Conservation (phyloP, 2,888 invertebrate species). For the Patella ulyssiponensis region DNA sequence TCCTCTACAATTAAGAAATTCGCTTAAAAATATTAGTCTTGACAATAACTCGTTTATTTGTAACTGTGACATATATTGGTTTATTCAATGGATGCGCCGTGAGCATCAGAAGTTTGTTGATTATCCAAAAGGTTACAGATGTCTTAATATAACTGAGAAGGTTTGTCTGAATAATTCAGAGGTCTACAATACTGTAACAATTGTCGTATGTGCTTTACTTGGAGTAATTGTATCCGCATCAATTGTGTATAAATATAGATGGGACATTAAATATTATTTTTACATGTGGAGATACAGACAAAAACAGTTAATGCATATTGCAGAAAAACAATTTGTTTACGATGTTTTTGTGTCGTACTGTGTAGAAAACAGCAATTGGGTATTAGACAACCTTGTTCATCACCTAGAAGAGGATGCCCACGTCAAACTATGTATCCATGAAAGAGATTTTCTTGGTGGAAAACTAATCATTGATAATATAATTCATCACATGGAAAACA, state of each 20-base stretch:
- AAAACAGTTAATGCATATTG: too few relatives aligned
- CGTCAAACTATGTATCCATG: too few relatives aligned
- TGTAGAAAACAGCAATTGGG: too few relatives aligned
- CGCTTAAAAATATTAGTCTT: slow-evolving; percentile 73
- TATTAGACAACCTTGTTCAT: too few relatives aligned
- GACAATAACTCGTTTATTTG: slow-evolving; percentile 78
- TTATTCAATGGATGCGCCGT: slow-evolving; percentile 31
- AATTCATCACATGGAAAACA: slow-evolving; percentile 80
- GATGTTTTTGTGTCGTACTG: too few relatives aligned
- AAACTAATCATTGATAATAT: slow-evolving; percentile 81
- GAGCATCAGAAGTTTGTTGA: slow-evolving; percentile 3
- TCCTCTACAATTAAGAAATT: background rate
- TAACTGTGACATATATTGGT: slow-evolving; percentile 74
- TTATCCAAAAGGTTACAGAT: background rate
- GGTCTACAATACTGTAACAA: background rate
- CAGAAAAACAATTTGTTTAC: too few relatives aligned
- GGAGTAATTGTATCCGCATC: background rate
- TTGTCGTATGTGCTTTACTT: background rate
- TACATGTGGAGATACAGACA: too few relatives aligned
- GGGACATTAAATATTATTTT: too few relatives aligned
- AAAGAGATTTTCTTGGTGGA: too few relatives aligned
- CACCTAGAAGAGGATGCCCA: too few relatives aligned
- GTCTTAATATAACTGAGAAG: background rate
- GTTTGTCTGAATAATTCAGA: background rate
- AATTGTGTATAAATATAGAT: background rate